phyloP scores from a whole-genome alignment of 92 coral and sea anemone species.

The Actinernus sp. region DNA sequence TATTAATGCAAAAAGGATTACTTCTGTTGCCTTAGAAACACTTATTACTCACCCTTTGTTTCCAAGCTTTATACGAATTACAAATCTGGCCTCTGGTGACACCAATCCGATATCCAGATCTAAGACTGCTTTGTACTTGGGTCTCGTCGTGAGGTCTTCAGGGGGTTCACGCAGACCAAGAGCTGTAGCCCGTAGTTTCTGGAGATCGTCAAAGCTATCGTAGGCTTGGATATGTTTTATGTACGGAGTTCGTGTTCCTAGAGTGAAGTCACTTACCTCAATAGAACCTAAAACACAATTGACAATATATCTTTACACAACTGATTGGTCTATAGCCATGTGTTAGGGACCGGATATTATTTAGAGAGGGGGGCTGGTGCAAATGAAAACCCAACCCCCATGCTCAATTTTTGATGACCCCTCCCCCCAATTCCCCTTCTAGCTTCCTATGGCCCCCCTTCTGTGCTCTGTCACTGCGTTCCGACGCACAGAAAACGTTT shows the following conservation, averaged over 20 bases:
- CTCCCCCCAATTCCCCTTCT: no score
- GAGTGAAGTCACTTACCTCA: constrained; percentile 78
- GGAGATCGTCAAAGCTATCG: constrained; percentile 74
- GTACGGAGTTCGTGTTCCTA: constrained; percentile 83
- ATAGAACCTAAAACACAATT: constrained; percentile 68
- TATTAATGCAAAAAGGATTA: no score
- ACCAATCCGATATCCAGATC: constrained; percentile 81
- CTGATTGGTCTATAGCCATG: no score
- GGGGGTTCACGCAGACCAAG: constrained; percentile 82
- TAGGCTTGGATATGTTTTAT: constrained; percentile 68
- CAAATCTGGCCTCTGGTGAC: constrained; percentile 84
- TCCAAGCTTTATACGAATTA: constrained; percentile 76
- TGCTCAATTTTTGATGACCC: no score
- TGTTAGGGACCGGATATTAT: no score
- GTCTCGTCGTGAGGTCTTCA: constrained; percentile 69
- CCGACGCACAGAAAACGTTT: no score
- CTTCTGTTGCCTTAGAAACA: no score
- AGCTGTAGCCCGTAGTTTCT: constrained; percentile 71
- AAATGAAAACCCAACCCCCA: no score
- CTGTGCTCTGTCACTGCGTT: no score
- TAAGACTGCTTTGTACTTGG: constrained; percentile 73
- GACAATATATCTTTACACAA: no score
- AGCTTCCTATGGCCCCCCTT: no score
- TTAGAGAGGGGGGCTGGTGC: no score
- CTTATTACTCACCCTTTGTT: constrained; percentile 82